Percentiles rank a stretch among this genome's conserved stretches.
Conservation (phyloP, 2,888 invertebrate species). For the Camptogramma bilineatum region DNA sequence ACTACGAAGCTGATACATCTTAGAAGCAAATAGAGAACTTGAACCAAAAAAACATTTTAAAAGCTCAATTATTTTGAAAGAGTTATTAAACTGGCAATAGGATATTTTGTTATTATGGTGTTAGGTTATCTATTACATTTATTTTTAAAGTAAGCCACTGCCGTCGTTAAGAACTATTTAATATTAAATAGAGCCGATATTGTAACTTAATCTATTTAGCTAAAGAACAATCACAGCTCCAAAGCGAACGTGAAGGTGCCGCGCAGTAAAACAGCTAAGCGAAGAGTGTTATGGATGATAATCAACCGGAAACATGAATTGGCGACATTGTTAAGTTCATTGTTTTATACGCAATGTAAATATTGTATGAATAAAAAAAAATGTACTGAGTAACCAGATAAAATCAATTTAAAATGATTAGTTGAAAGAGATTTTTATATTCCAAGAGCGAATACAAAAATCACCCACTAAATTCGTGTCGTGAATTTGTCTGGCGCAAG, state of each 20-base stretch:
- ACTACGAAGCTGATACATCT: conserved; percentile 79
- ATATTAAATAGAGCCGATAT: conserved; percentile 62
- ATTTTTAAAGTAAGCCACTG: conserved; percentile 56
- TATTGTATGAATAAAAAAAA: conserved; percentile 43
- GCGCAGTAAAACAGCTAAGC: conserved; percentile 64
- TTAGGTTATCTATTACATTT: conserved; percentile 40
- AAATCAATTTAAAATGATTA: conserved; percentile 59
- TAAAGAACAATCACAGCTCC: conserved; percentile 80
- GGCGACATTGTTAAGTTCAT: conserved; percentile 27
- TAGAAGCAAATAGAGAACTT: conserved; percentile 80
- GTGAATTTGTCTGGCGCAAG: conserved; percentile 68
- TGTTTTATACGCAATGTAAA: conserved; percentile 33
- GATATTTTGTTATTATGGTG: conserved; percentile 20
- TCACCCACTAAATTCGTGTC: conserved; percentile 77
- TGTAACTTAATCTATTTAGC: conserved; percentile 72
- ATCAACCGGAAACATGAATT: conserved; percentile 51
- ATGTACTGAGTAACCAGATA: conserved; percentile 57
- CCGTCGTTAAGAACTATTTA: conserved; percentile 54
- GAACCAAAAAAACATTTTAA: conserved; percentile 59
- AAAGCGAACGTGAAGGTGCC: conserved; percentile 74
- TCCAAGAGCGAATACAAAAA: conserved; percentile 75
- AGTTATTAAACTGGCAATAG: conserved; percentile 28
- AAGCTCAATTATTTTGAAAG: conserved; percentile 41
- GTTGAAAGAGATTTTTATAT: conserved; percentile 83
- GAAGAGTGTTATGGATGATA: conserved; percentile 73